Base-by-base conservation (phyloP, 2,113 vertebrate genomes). In the Clarias gariepinus region DNA sequence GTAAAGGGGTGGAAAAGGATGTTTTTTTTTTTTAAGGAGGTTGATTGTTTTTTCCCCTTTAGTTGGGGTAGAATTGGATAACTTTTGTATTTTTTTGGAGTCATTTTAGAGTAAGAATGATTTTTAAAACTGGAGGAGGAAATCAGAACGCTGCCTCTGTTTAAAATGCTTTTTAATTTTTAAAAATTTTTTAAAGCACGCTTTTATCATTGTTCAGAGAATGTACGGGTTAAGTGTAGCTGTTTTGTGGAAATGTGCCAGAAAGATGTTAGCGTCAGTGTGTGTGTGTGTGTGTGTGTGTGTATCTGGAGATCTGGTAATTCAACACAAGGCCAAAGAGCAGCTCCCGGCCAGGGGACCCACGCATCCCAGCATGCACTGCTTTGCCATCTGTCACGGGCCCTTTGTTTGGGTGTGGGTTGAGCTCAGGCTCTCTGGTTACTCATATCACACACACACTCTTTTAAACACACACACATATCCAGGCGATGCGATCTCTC, bases 381-480 rank as follows among this genome's bases (percentile, higher is more conserved):
- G 77, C 81, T 87, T 83, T 81, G 86, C 90, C 89, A 90, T 91
- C 91, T 92, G 89, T 90, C 89, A 88, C 84, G 2, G 81, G 81
- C 86, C 73, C 84, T 86, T 85, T 85, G 77, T 86, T 81, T 83
- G 80, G 84, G 89, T 90, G 89, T 90, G 79, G 76, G 85, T 88
- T 89, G 78, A 86, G 86, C 84, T 85, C 60, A 76, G 86, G 84
- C 81, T 86, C 81, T 89, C 90, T 86, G 86, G 86, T 90, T 86
- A 90, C 88, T 84, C 86, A 89, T 78, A 86, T 93, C 92, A 93
- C 73, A 88, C 87, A 90, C 88, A 83, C 86, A 73, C 89, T 88
- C 88, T 89, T 47, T 47, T 91, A 90, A 80, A 88, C 58, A 84
- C 90, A 89, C 55, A 73, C 19, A 89, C 90, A 88, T 85, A 77